These are phyloP conservation scores for Denticeps clupeoides DNA, from an alignment of 2,797 vertebrate species.

Conservation along the genomic window DNA sequence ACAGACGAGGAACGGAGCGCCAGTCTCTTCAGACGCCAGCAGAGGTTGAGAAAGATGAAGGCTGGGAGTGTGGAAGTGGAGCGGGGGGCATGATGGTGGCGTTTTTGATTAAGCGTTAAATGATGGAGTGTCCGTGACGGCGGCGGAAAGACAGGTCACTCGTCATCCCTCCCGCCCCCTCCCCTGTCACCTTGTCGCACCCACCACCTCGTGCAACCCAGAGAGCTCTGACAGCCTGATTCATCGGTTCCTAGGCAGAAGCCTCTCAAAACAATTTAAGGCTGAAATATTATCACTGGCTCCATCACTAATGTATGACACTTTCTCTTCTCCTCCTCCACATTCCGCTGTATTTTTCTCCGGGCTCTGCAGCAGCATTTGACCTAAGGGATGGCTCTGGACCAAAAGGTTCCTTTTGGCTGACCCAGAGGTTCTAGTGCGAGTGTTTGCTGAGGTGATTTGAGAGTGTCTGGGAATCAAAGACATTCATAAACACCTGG, in stretches of 20 bases:
- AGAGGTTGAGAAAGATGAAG: neutral
- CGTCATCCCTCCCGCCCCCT: conserved; percentile 25
- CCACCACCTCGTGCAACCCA: conserved; percentile 10
- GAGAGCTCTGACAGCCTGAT: conserved; percentile 50
- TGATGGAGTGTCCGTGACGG: conserved; percentile 46
- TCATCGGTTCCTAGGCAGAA: conserved; percentile 51
- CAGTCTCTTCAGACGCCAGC: too few relatives aligned
- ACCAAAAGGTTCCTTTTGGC: conserved; percentile 12
- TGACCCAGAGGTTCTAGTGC: conserved; percentile 10
- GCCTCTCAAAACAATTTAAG: conserved; percentile 62
- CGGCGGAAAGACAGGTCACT: conserved; percentile 39
- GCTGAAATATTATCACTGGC: conserved; percentile 49
- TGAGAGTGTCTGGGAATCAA: conserved; percentile 8
- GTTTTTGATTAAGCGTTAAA: conserved; percentile 52
- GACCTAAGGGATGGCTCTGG: conserved; percentile 15
- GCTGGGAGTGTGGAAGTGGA: too few relatives aligned
- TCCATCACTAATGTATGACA: conserved; percentile 41
- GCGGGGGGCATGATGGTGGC: conserved; percentile 26
- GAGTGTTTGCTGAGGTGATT: conserved; percentile 19
- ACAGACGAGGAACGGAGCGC: too few relatives aligned
- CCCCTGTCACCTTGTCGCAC: neutral
- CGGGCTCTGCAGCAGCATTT: conserved; percentile 9
- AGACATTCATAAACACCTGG: conserved; percentile 11
- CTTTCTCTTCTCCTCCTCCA: conserved; percentile 12
- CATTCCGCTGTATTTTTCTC: conserved; percentile 25